These are phyloP conservation scores for Heteromyza rotundicornis DNA, from an alignment of 2,888 invertebrate species.

Conservation along the genomic window DNA sequence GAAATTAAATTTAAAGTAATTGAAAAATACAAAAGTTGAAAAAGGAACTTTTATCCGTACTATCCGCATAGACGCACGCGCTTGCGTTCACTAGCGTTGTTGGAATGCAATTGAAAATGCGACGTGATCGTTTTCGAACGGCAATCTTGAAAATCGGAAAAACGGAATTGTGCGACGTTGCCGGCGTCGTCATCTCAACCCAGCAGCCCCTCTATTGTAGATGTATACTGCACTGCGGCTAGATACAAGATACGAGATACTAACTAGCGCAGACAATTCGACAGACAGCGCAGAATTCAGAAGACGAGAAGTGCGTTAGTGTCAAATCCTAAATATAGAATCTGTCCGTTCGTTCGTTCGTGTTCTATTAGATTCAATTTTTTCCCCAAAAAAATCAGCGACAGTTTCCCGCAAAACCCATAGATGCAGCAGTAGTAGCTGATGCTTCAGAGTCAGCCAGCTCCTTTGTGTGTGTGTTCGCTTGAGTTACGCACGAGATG, in stretches of 20 bases:
- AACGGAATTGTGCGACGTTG: slow-evolving; percentile 4
- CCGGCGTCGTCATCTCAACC: slow-evolving; percentile 21
- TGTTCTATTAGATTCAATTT: slow-evolving; percentile 36
- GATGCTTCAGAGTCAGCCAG: not conserved
- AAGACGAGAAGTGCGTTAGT: slow-evolving; percentile 22
- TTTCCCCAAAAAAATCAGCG: slow-evolving; percentile 16
- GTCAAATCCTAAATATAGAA: slow-evolving; percentile 40
- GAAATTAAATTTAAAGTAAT: no score
- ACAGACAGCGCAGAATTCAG: slow-evolving; percentile 29
- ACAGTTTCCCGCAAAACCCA: not conserved
- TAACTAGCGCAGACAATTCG: slow-evolving; percentile 41
- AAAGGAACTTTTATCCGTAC: no score
- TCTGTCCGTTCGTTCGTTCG: slow-evolving; percentile 12
- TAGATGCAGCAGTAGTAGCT: not conserved
- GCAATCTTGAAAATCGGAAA: not conserved
- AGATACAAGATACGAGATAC: slow-evolving; percentile 29
- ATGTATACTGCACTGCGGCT: slow-evolving; percentile 7
- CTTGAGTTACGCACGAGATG: no score
- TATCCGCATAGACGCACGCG: no score
- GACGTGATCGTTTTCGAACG: slow-evolving; percentile 15
- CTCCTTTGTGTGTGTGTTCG: not conserved
- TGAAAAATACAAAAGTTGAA: no score
- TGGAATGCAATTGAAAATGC: slow-evolving; percentile 50
- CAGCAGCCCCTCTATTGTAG: no score
- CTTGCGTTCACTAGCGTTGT: slow-evolving; percentile 41